These are phyloP conservation scores for Poecilia gillii DNA, from an alignment of 2,797 vertebrate genomes.

Conservation along the genomic window DNA sequence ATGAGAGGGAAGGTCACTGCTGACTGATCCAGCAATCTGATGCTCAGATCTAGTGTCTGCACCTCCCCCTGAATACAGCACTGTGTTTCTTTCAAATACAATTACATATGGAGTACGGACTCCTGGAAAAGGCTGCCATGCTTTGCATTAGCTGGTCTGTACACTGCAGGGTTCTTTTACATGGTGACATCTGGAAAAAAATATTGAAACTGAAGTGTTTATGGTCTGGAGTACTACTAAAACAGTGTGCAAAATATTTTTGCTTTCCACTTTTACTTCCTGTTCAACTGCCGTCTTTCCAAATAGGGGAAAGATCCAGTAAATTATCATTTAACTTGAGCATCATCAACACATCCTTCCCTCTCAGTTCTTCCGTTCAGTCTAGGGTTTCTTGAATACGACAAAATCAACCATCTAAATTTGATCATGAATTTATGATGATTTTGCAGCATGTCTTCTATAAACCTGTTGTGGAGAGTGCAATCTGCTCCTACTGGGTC, in stretches of 20 bases:
- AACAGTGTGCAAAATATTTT: background rate
- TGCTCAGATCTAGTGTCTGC: slow-evolving; percentile 50
- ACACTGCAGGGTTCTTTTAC: background rate
- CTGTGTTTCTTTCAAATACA: slow-evolving; percentile 24
- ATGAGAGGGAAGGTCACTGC: slow-evolving; percentile 53
- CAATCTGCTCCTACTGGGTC: background rate
- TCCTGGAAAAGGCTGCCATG: background rate
- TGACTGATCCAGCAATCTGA: slow-evolving; percentile 59
- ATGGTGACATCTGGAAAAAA: background rate
- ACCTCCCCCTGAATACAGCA: slow-evolving; percentile 33
- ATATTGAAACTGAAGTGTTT: background rate
- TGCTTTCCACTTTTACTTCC: background rate
- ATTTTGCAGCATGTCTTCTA: background rate
- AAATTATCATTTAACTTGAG: background rate
- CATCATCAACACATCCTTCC: background rate
- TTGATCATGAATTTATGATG: background rate
- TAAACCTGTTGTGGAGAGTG: background rate
- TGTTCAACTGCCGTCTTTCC: background rate
- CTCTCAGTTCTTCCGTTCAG: background rate
- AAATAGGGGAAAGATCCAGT: background rate
- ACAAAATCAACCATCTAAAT: background rate
- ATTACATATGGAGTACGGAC: background rate
- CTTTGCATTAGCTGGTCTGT: slow-evolving; percentile 3
- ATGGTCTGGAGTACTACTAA: background rate
- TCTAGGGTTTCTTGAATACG: background rate